These are phyloP conservation scores for Hypocryptadius cinnamomeus DNA, from an alignment of 2,113 vertebrate species.

Conservation along the genomic window DNA sequence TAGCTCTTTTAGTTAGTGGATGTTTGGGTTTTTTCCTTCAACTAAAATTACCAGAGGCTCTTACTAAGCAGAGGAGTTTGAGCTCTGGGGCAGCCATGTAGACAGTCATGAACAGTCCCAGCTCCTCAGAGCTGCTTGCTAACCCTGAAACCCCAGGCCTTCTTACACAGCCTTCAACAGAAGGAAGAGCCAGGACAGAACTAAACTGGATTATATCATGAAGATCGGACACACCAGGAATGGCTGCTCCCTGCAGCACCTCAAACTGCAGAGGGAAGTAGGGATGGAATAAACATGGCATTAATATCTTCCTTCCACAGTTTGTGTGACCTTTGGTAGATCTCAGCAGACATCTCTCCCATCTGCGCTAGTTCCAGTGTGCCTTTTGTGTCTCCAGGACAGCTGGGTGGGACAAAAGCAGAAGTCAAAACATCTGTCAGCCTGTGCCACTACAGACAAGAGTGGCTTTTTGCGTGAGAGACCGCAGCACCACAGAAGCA, in stretches of 20 bases:
- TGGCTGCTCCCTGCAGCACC: neutral
- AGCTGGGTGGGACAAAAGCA: neutral
- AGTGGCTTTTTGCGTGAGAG: slow-evolving; percentile 25
- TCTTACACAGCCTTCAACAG: neutral
- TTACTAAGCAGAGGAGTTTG: neutral
- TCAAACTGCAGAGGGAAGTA: neutral
- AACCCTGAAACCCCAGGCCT: neutral
- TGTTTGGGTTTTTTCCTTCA: neutral
- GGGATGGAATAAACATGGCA: neutral
- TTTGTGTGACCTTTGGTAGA: neutral
- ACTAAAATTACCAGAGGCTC: neutral
- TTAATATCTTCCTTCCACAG: neutral
- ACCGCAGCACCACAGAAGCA: neutral
- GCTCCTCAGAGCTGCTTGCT: neutral
- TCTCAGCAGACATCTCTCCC: neutral
- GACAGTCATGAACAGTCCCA: neutral
- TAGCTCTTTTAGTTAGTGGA: neutral
- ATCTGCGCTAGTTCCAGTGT: neutral
- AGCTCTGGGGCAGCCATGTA: neutral
- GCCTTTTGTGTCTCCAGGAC: neutral
- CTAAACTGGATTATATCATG: neutral
- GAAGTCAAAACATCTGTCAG: slow-evolving; percentile 35
- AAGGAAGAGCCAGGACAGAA: neutral
- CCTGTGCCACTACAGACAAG: neutral
- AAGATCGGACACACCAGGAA: neutral